A percentile compares a stretch with the other conserved stretches of the same genome.
These are phyloP conservation scores for Malacoctenus gilli DNA, from an alignment of 2,797 vertebrate species.

Conservation along the genomic window DNA sequence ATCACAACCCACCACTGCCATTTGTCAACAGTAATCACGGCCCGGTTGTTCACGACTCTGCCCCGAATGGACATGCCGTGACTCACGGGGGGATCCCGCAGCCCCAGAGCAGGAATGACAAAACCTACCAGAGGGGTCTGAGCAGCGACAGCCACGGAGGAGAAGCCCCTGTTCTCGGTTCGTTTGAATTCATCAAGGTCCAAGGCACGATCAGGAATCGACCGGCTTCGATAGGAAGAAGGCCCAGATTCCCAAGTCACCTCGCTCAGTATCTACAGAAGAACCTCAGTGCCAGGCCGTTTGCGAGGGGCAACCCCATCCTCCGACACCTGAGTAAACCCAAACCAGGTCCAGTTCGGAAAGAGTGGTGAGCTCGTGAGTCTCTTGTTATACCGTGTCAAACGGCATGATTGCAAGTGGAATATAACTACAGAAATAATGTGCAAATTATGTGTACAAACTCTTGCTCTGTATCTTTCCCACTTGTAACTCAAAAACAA, in stretches of 20 bases:
- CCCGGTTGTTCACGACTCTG: conserved; percentile 47
- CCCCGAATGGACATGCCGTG: conserved; percentile 53
- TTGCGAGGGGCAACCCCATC: conserved; percentile 20
- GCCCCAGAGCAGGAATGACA: conserved; percentile 33
- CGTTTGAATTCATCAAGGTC: not conserved
- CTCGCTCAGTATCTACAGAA: not conserved
- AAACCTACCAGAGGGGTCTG: conserved; percentile 25
- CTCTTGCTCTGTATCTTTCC: conserved; percentile 9
- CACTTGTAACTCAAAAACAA: conserved; percentile 21
- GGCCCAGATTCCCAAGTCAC: conserved; percentile 1
- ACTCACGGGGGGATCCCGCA: conserved; percentile 17
- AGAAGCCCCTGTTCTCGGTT: conserved; percentile 14
- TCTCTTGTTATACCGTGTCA: no score
- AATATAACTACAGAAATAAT: conserved; percentile 7
- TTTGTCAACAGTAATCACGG: conserved; percentile 41
- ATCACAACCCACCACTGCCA: conserved; percentile 25
- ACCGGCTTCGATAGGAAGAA: not conserved
- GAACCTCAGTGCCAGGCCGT: conserved; percentile 1
- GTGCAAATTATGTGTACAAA: conserved; percentile 3
- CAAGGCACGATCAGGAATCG: no score
- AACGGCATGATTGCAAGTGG: conserved; percentile 5
- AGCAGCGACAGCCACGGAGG: not conserved
- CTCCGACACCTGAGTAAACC: not conserved
- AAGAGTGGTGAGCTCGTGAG: conserved; percentile 1
- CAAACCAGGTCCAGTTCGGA: conserved; percentile 2